phyloP scores from a whole-genome alignment of 1,140 invertebrate species.

The Hycleus cichorii region DNA sequence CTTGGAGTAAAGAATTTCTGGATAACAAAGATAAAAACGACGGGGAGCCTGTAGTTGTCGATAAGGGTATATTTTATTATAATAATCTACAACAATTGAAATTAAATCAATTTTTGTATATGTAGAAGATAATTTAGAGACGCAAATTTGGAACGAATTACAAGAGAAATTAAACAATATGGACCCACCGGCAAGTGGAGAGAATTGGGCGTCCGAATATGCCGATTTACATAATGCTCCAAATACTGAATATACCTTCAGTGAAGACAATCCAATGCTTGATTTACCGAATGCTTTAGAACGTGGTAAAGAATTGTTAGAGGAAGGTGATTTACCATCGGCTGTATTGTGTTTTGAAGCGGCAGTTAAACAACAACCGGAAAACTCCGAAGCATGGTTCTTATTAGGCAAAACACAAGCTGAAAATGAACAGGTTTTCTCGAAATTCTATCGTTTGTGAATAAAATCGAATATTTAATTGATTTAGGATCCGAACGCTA shows the following conservation, averaged over 20 bases:
- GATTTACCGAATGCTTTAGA: slow-evolving; percentile 75
- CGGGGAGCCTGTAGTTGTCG: not conserved
- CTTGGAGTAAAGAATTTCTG: slow-evolving; percentile 52
- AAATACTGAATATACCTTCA: slow-evolving; percentile 75
- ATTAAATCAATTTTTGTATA: too few species aligned
- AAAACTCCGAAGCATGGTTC: slow-evolving; percentile 76
- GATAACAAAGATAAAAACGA: slow-evolving; percentile 19
- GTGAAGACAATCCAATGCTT: slow-evolving; percentile 78
- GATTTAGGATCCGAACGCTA: slow-evolving; percentile 71
- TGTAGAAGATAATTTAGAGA: slow-evolving; percentile 45
- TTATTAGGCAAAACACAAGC: slow-evolving; percentile 83
- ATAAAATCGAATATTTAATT: too few species aligned
- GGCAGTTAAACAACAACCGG: slow-evolving; percentile 77
- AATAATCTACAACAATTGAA: too few species aligned
- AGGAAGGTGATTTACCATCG: slow-evolving; percentile 84
- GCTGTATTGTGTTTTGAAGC: slow-evolving; percentile 96
- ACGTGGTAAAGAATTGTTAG: slow-evolving; percentile 75
- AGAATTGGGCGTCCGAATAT: slow-evolving; percentile 63
- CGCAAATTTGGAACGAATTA: slow-evolving; percentile 66
- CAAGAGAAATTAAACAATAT: slow-evolving; percentile 72
- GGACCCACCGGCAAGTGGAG: slow-evolving; percentile 44
- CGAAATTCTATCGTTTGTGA: not conserved
- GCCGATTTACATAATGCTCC: slow-evolving; percentile 52
- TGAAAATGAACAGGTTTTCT: slow-evolving; percentile 71
- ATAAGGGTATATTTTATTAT: not conserved